Evolutionary conservation across 2,888 invertebrate genomes (phyloP).

Genomic region (Stenodera caucasica): DNA sequence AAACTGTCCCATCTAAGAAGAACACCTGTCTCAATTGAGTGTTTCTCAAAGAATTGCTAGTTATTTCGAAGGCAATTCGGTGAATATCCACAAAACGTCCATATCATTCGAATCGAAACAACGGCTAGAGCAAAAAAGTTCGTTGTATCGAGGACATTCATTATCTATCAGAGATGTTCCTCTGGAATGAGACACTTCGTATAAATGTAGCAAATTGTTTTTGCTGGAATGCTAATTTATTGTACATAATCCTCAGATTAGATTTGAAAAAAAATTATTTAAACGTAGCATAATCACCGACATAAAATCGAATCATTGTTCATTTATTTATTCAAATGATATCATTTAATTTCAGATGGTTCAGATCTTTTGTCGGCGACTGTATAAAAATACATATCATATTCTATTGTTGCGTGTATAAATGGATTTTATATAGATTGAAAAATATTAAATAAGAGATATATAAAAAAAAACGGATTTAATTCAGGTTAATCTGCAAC

Average conservation of each 20-base stretch:
- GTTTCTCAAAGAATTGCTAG: no score
- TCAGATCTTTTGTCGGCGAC: background rate
- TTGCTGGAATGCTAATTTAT: slow-evolving; percentile 9
- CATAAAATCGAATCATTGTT: background rate
- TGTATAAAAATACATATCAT: slow-evolving; percentile 25
- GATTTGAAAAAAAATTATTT: background rate
- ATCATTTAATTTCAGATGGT: slow-evolving; percentile 12
- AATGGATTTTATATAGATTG: slow-evolving; percentile 14
- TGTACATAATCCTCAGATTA: background rate
- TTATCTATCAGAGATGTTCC: no score
- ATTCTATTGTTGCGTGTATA: slow-evolving; percentile 21
- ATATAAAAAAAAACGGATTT: background rate
- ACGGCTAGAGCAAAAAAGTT: no score
- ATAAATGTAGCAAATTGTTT: slow-evolving; percentile 13
- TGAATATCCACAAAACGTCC: no score
- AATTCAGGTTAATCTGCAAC: background rate
- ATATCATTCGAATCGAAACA: no score
- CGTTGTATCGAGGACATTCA: no score
- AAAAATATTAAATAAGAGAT: background rate
- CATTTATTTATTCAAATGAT: background rate
- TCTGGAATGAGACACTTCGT: background rate
- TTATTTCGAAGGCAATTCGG: no score
- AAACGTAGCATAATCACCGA: background rate
- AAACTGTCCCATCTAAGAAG: no score
- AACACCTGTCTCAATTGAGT: no score